Base-by-base conservation (phyloP, 2,888 invertebrate genomes). In the Cylindroiulus punctatus region DNA sequence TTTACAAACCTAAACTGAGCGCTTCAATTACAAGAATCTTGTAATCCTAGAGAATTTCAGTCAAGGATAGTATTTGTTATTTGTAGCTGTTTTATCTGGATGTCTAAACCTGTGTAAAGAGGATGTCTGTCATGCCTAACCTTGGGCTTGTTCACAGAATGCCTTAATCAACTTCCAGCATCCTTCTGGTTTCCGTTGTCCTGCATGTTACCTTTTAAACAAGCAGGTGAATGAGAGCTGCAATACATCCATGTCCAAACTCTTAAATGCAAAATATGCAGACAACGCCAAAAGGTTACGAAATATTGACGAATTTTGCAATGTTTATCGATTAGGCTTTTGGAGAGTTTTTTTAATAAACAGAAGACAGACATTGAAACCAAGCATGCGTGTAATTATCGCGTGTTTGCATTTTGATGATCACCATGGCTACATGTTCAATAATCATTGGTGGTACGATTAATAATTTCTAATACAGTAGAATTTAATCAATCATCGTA, bases 21-120 rank as follows among this genome's bases (percentile, higher is more conserved):
- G 30, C 76, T 76, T 76, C 26, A 76, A 76, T 76, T 76, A 30
- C 76, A 5, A 14, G 30, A 32, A 76, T 76, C 76, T 76, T 26
- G 26, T 26, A 65, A 65, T 65, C 65, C 65, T 76, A 76, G 30
- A 30, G 76, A 76, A 76, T 76, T 76, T 30, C 76, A 76, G 76
- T 76, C 76, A 76, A 76, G 76, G 76, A 30, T 76, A 26, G 30
- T 76, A 76, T 32, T 76, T 76, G 76, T 65, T 76, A 44, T 19
- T 52, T 52, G 52, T 76, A 32, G 76, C 32, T 76, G 76, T 76
- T 76, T 76, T 26, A 32, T 4, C 26, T 76, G 30, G 30, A 76
- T 32, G 76, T 76, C n/a, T 30, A 30, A 76, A 76, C 76, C 26
- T 10, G 26, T 26, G 26, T 32, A 76, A 76, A 76, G 76, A 76